These are phyloP conservation scores for Loris lydekkerianus DNA, from an alignment of 2,797 vertebrate genomes.

Conservation along the genomic window DNA sequence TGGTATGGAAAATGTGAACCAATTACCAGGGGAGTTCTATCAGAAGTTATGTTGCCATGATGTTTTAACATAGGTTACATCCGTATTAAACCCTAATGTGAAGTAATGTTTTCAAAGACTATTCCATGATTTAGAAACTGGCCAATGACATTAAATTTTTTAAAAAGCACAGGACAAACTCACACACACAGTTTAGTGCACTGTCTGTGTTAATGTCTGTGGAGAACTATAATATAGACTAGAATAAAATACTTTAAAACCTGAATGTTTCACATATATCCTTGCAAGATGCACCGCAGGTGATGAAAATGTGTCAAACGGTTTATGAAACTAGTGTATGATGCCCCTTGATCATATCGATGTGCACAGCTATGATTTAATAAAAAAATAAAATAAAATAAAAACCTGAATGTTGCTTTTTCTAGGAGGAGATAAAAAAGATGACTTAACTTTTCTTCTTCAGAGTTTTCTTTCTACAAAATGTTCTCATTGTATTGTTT, in stretches of 20 bases:
- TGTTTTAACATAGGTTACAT: background rate
- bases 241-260: background rate
- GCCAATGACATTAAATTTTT: background rate
- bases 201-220: background rate
- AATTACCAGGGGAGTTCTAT: background rate
- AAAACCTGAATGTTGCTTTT: background rate
- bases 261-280: background rate
- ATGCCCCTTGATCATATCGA: too few species aligned
- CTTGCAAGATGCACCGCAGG: too few species aligned
- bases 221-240: background rate
- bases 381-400: background rate
- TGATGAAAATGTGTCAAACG: too few species aligned
- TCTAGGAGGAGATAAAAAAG: background rate
- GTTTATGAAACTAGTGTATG: too few species aligned
- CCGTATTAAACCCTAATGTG: background rate
- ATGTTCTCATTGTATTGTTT: background rate
- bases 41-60: background rate
- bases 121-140: background rate
- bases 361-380: too few species aligned
- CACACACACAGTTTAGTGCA: background rate
- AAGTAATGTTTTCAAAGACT: background rate
- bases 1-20: background rate
- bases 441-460: slow-evolving; percentile 3
- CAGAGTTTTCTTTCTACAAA: background rate
- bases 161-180: background rate